Evolutionary conservation across 2,888 invertebrate species (phyloP).

Genomic region (Xanthia togata): DNA sequence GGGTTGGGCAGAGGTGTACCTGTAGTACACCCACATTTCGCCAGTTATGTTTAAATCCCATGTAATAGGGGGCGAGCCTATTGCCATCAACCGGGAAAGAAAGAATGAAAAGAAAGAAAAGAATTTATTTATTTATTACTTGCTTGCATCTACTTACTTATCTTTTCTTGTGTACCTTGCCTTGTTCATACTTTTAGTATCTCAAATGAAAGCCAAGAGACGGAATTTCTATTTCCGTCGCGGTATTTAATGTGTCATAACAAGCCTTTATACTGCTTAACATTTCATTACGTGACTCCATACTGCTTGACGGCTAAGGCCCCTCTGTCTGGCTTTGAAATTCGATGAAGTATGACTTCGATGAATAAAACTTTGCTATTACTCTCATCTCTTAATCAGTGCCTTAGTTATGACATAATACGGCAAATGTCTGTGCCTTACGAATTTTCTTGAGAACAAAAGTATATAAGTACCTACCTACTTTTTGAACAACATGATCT

Average conservation of each 20-base stretch:
- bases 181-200: constrained; percentile 38
- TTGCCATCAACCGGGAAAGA: too few relatives aligned
- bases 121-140: too few relatives aligned
- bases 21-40: too few relatives aligned
- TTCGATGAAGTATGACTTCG: constrained; percentile 37
- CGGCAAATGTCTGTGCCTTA: constrained; percentile 13
- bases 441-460: constrained; percentile 15
- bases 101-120: too few relatives aligned
- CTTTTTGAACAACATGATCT: constrained; percentile 3
- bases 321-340: constrained; percentile 31
- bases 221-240: constrained; percentile 58
- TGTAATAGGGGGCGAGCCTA: too few relatives aligned
- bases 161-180: background rate
- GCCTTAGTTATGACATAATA: constrained; percentile 32
- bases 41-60: too few relatives aligned
- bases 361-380: constrained; percentile 46
- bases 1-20: too few relatives aligned
- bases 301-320: constrained; percentile 36
- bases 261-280: constrained; percentile 58
- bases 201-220: constrained; percentile 55
- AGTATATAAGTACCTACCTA: background rate
- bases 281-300: constrained; percentile 62
- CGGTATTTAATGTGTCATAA: constrained; percentile 64
- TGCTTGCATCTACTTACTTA: background rate
- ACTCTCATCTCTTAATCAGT: constrained; percentile 24